A percentile compares a stretch with the other conserved stretches of the same genome.
phyloP scores from a whole-genome alignment of 2,797 vertebrate genomes.

The Hemitrygon akajei region DNA sequence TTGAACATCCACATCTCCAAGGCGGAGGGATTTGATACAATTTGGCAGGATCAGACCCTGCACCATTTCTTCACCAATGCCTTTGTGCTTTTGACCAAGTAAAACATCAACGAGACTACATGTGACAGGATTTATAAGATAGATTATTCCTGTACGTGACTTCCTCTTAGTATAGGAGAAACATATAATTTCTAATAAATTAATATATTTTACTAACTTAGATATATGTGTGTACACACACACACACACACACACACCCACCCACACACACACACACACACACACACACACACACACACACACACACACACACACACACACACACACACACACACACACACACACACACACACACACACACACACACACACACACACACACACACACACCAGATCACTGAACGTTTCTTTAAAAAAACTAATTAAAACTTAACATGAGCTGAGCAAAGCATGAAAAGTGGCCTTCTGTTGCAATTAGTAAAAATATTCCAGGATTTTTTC shows the following conservation, averaged over 20 bases:
- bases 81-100: neutral
- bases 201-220: neutral
- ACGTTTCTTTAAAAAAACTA: neutral
- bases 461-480: neutral
- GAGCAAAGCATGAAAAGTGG: neutral
- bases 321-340: no score
- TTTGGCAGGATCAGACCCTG: neutral
- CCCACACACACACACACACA: no score
- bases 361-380: no score
- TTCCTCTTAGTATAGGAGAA: neutral
- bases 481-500: neutral
- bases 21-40: neutral
- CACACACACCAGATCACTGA: neutral
- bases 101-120: neutral
- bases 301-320: no score
- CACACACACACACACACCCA: no score
- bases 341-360: no score
- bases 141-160: neutral
- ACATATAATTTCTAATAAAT: neutral
- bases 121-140: neutral
- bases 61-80: neutral
- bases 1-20: neutral
- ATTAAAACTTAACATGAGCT: neutral
- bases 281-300: no score
- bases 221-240: no score